A percentile compares a stretch with the other conserved stretches of the same genome.
Evolutionary conservation across 35 echinoderm and acorn worm genomes (phyloP).

Genomic region (Hemicentrotus pulcherrimus): DNA sequence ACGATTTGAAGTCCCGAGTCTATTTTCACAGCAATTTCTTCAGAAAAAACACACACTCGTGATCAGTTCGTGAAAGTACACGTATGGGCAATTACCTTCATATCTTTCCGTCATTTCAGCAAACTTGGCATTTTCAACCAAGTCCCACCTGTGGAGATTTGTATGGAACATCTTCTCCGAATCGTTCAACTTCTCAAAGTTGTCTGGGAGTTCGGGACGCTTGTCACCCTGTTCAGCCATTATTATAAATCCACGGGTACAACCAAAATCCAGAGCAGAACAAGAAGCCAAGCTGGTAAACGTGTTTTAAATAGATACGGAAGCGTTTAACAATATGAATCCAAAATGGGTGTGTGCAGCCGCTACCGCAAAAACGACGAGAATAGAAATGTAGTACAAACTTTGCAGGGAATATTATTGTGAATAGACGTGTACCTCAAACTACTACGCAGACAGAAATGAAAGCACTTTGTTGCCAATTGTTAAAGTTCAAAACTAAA

Average conservation of each 20-base stretch:
- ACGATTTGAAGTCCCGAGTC: too few relatives aligned
- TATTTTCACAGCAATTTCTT: too few relatives aligned
- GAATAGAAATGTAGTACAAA: background rate
- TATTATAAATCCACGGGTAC: background rate
- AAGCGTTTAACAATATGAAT: background rate
- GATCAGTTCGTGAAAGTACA: background rate
- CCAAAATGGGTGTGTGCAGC: background rate
- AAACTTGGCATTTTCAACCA: background rate
- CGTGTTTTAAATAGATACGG: background rate
- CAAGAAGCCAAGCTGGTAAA: background rate
- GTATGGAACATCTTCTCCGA: background rate
- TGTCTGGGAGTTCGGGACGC: background rate
- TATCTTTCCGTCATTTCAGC: conserved; percentile 35
- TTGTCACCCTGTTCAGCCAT: background rate
- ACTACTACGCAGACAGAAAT: background rate
- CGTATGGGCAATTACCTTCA: conserved; percentile 5
- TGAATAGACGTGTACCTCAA: background rate
- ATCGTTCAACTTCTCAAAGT: background rate
- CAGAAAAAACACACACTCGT: too few relatives aligned
- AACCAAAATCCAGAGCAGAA: background rate
- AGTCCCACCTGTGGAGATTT: background rate
- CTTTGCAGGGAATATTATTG: background rate
- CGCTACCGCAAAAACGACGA: background rate
- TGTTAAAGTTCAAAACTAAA: background rate
- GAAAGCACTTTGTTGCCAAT: background rate